phyloP scores from a whole-genome alignment of 2,888 invertebrate genomes.

The Nysson spinosus region DNA sequence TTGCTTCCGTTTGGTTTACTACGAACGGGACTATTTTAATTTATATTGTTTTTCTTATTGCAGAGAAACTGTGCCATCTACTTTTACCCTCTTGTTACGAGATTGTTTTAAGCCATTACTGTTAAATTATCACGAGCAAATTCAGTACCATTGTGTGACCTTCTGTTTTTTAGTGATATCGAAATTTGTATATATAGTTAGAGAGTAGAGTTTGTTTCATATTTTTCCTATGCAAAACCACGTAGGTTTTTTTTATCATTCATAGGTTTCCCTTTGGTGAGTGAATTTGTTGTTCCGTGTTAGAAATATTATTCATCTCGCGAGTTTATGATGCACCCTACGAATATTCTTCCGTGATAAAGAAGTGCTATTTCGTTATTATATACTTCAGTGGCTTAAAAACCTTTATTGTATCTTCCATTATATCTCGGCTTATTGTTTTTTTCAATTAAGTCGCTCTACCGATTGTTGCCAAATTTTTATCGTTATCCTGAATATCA shows the following conservation, averaged over 20 bases:
- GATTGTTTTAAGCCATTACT: constrained; percentile 29
- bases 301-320: constrained; percentile 55
- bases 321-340: constrained; percentile 50
- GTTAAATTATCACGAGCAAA: constrained; percentile 17
- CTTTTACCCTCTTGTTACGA: constrained; percentile 34
- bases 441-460: constrained; percentile 21
- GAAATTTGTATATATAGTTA: constrained; percentile 39
- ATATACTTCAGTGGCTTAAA: too few species aligned
- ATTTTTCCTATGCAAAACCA: constrained; percentile 38
- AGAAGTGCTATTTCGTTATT: constrained; percentile 29
- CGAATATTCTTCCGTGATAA: constrained; percentile 44
- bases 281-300: constrained; percentile 49
- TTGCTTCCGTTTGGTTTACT: constrained; percentile 32
- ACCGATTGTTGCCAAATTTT: constrained; percentile 45
- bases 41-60: constrained; percentile 21
- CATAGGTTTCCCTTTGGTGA: constrained; percentile 33
- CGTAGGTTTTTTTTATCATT: constrained; percentile 29
- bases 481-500: constrained; percentile 21
- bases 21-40: constrained; percentile 22
- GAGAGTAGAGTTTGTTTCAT: constrained; percentile 12
- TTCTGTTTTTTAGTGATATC: constrained; percentile 24
- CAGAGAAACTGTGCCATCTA: constrained; percentile 52
- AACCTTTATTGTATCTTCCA: too few species aligned
- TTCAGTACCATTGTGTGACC: constrained; percentile 11
- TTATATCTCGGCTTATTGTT: constrained; percentile 29